These are phyloP conservation scores for Carassius carassius DNA, from an alignment of 2,113 vertebrate genomes.

Conservation along the genomic window DNA sequence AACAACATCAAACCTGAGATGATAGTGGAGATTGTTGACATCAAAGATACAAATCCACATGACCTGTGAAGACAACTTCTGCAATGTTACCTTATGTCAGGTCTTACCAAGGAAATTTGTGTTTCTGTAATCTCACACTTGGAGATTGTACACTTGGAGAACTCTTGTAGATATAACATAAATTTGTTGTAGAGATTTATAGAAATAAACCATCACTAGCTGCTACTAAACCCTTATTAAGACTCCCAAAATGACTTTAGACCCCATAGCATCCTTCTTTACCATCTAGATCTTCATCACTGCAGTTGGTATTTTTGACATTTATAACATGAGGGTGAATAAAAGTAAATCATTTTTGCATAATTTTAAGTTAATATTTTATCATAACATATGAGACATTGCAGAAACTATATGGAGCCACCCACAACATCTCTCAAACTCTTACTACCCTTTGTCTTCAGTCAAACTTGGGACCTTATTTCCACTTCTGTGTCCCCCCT, in stretches of 20 bases:
- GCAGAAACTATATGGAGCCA: background rate
- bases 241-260: constrained; percentile 17
- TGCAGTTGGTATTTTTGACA: background rate
- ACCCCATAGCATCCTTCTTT: background rate
- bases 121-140: background rate
- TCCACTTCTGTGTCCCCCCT: constrained; percentile 41
- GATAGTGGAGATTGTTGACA: background rate
- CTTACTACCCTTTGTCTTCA: constrained; percentile 51
- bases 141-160: constrained; percentile 56
- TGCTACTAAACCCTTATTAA: constrained; percentile 44
- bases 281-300: background rate
- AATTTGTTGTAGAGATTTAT: no score
- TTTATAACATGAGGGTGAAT: background rate
- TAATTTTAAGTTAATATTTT: background rate
- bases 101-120: background rate
- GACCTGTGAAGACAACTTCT: background rate
- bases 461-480: constrained; percentile 54
- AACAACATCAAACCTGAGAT: background rate
- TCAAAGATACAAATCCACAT: background rate
- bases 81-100: background rate
- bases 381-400: background rate
- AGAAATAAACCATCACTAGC: constrained; percentile 59
- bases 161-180: no score
- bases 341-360: background rate
- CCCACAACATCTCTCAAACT: constrained; percentile 32